Evolutionary conservation across 1,140 invertebrate species (phyloP).

Genomic region (Theocolax elegans): DNA sequence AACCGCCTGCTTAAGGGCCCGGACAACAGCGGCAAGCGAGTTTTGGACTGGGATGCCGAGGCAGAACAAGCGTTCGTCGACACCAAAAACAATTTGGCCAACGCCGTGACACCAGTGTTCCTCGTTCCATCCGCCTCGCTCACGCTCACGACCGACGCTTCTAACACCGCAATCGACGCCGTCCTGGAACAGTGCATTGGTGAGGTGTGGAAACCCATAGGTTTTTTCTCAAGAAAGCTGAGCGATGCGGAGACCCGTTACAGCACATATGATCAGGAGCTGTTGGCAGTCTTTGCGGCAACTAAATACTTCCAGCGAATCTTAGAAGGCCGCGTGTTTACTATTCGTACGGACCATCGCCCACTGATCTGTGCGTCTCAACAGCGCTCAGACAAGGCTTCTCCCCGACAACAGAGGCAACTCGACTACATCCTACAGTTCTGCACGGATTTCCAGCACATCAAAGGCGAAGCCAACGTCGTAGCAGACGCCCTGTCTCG

Average conservation of each 20-base stretch:
- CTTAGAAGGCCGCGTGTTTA: no score
- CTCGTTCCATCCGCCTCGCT: background rate
- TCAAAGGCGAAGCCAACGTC: constrained; percentile 43
- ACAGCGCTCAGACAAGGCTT: constrained; percentile 46
- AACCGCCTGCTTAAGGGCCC: background rate
- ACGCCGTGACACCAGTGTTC: background rate
- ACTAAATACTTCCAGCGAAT: no score
- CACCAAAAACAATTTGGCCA: no score
- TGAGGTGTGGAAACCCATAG: background rate
- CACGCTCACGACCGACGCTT: background rate
- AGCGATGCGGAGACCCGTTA: no score
- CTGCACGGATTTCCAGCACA: constrained; percentile 41
- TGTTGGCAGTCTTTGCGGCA: no score
- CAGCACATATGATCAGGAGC: no score
- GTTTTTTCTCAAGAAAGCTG: no score
- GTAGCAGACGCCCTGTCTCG: constrained; percentile 42
- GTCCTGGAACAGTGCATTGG: background rate
- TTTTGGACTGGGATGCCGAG: no score
- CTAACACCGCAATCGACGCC: no score
- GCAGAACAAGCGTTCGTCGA: background rate
- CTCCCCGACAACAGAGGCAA: constrained; percentile 49
- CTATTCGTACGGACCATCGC: constrained; percentile 46
- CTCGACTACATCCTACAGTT: no score
- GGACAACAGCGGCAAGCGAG: no score
- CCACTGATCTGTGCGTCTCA: constrained; percentile 54